These are phyloP conservation scores for Lucilia cuprina DNA, from an alignment of 1,140 invertebrate genomes.

Conservation along the genomic window DNA sequence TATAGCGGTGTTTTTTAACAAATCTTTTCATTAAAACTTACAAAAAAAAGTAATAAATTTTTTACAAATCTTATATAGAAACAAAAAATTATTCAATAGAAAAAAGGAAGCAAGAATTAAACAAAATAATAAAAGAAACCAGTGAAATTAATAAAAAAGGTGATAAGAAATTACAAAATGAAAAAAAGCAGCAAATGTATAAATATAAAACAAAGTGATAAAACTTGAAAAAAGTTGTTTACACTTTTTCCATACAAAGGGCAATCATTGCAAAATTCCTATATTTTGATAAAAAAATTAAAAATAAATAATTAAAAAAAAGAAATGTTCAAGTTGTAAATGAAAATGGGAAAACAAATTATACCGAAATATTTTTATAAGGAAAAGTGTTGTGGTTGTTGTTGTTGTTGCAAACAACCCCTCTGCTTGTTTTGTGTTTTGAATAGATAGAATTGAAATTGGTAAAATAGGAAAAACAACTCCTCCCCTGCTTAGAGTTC, in stretches of 20 bases:
- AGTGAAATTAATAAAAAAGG: neutral
- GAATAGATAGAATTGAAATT: too few relatives aligned
- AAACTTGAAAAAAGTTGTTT: neutral
- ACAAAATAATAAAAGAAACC: neutral
- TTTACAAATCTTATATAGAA: neutral
- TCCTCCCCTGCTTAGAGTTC: constrained; percentile 10
- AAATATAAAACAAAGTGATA: neutral
- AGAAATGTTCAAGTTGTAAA: neutral
- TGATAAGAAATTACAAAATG: neutral
- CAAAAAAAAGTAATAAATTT: neutral
- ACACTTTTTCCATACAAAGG: neutral
- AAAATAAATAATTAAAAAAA: neutral
- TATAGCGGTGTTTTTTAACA: neutral
- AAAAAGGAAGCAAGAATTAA: too few relatives aligned
- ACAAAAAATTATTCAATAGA: too few relatives aligned
- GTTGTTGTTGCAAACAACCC: neutral
- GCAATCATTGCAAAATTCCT: constrained; percentile 21
- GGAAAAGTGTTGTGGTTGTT: too few relatives aligned
- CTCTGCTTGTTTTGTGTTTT: neutral
- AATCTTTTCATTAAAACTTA: neutral
- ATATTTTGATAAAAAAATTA: constrained; percentile 6
- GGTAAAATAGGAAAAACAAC: neutral
- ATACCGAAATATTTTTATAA: too few relatives aligned
- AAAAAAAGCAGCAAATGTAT: neutral
- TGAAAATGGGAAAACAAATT: neutral